Base-by-base conservation (phyloP, 2,888 invertebrate species). In the Petrolisthes cinctipes region DNA sequence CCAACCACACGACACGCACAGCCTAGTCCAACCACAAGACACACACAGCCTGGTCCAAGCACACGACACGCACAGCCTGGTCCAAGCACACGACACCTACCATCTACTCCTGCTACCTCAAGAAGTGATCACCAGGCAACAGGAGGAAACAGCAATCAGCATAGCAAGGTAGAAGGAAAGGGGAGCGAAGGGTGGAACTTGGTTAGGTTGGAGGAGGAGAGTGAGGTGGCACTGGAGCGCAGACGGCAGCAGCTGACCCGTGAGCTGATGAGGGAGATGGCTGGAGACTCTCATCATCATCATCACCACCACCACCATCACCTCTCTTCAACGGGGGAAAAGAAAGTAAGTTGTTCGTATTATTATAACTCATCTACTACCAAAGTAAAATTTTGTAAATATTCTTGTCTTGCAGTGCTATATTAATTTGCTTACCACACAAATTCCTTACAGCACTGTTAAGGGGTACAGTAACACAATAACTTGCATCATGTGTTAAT, bases 241-340 rank as follows among this genome's bases (percentile, higher is more conserved):
- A 66, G 85, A n/a, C 76, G 88, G 11, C 85, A 88, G 56, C 78
- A 82, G 79, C 78, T 88, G 51, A 88, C 88, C 4, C 85, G 82
- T 17, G 88, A 88, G 71, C 78, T 88, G 57, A 85, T 88, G 85
- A 78, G 85, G 14, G 88, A 88, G 82, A 88, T 88, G 80, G 88
- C 85, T 11, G 83, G 82, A 0, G 88, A 88, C 71, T 76, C 88
- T 20, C 85, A 85, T 68, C 88, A 85, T 61, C 88, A 88, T 61
- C 82, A 66, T 20, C 57, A 76, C 61, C 85, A 76, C 23, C 83
- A 83, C 51, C 83, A 83, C 53, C 82, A 66, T 20, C 57, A 71
- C 71, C 71, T 71, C 71, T 61, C 61, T 61, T 71, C 71, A 6
- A 71, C 17, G 1, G 83, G 85, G 76, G 88, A 88, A 9, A 88